A percentile compares a stretch with the other conserved stretches of the same genome.
Conservation (phyloP, 2,113 vertebrate genomes). For the Callionymus lyra region DNA sequence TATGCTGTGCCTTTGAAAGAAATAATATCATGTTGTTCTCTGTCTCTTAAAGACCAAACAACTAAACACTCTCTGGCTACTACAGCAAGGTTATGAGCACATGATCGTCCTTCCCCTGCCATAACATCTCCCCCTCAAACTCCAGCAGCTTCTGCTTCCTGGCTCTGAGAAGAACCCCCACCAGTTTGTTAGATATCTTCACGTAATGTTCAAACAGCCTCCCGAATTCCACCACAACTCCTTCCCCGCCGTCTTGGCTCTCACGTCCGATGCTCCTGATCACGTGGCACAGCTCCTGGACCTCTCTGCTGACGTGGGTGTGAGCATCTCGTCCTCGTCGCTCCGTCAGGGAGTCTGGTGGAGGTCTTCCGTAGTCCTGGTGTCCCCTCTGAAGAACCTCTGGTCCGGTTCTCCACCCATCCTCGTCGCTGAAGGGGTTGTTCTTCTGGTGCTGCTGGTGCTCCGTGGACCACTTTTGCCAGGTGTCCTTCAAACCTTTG, state of each 20-base stretch:
- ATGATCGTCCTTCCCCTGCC: slow-evolving; percentile 82
- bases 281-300: slow-evolving; percentile 72
- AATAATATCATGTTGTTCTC: too few relatives aligned
- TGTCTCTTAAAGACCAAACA: too few relatives aligned
- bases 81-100: slow-evolving; percentile 72
- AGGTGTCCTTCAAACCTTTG: slow-evolving; percentile 70
- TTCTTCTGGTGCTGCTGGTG: slow-evolving; percentile 73
- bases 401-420: slow-evolving; percentile 14
- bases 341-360: slow-evolving; percentile 74
- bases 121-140: slow-evolving; percentile 88
- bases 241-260: neutral
- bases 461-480: slow-evolving; percentile 80
- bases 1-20: too few relatives aligned
- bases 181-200: slow-evolving; percentile 83
- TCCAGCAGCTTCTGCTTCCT: slow-evolving; percentile 77
- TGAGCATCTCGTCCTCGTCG: slow-evolving; percentile 77
- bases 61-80: slow-evolving; percentile 27
- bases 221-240: slow-evolving; percentile 67
- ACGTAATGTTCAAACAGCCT: slow-evolving; percentile 80
- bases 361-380: slow-evolving; percentile 74
- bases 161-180: slow-evolving; percentile 78
- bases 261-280: slow-evolving; percentile 67
- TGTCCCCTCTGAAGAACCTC: slow-evolving; percentile 31
- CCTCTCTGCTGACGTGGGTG: slow-evolving; percentile 70
- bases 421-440: slow-evolving; percentile 76